phyloP scores from a whole-genome alignment of 2,888 invertebrate genomes.

The Nasonovia ribisnigri region DNA sequence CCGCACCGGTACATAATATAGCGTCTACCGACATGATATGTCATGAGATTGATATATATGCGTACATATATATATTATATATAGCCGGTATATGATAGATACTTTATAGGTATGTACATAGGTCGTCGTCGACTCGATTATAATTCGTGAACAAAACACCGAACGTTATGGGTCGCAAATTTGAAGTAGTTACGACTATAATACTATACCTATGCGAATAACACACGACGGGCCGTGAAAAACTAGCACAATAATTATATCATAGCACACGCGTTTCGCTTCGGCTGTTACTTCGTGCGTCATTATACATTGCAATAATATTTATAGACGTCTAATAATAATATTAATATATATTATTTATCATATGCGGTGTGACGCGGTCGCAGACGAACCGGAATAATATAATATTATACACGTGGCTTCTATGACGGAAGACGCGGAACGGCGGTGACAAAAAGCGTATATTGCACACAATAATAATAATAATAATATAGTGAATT shows the following conservation, averaged over 20 bases:
- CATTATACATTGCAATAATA: background rate
- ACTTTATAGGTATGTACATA: background rate
- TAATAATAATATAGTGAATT: constrained; percentile 1
- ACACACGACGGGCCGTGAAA: background rate
- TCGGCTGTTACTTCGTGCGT: background rate
- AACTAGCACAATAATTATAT: background rate
- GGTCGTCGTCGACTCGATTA: background rate
- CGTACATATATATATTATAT: no score
- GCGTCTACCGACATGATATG: background rate
- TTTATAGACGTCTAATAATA: background rate
- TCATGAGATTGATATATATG: background rate
- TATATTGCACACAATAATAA: background rate
- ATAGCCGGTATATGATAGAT: background rate
- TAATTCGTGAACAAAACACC: background rate
- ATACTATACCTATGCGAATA: background rate
- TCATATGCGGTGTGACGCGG: background rate
- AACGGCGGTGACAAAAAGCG: background rate
- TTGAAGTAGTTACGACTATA: background rate
- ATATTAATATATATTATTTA: background rate
- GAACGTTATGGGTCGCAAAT: background rate
- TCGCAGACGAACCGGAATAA: background rate
- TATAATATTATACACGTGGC: background rate
- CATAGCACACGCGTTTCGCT: background rate
- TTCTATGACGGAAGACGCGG: background rate
- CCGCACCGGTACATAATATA: background rate